Percentiles rank a stretch among this genome's conserved stretches.
phyloP scores from a whole-genome alignment of 2,888 invertebrate species.

The Gymnoscelis rufifasciata region DNA sequence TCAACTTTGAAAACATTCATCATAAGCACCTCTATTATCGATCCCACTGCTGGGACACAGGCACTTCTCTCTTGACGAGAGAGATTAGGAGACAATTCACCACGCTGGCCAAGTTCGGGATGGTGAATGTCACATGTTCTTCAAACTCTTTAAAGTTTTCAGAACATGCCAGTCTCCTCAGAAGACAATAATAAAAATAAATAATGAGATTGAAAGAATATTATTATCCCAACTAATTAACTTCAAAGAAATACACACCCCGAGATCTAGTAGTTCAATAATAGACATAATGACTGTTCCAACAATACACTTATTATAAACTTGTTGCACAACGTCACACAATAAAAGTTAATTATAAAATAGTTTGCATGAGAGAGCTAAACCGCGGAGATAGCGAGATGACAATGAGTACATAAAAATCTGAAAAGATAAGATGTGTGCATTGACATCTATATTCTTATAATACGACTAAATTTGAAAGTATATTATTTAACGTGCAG shows the following conservation, averaged over 20 bases:
- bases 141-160: too few relatives aligned
- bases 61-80: too few relatives aligned
- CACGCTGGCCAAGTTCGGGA: too few relatives aligned
- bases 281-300: not conserved
- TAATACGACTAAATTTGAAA: too few relatives aligned
- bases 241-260: not conserved
- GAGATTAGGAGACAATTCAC: too few relatives aligned
- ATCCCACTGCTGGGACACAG: too few relatives aligned
- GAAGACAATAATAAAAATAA: not conserved
- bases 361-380: not conserved
- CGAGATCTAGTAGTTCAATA: not conserved
- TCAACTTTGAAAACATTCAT: too few relatives aligned
- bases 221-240: not conserved
- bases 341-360: not conserved
- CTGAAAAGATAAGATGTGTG: not conserved
- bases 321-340: not conserved
- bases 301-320: not conserved
- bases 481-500: too few relatives aligned
- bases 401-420: not conserved
- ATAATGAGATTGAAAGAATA: not conserved
- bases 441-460: not conserved
- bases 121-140: too few relatives aligned
- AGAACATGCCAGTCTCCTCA: too few relatives aligned
- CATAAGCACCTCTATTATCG: too few relatives aligned
- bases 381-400: not conserved